phyloP scores from a whole-genome alignment of 2,113 vertebrate species.

The Myotis lucifugus region DNA sequence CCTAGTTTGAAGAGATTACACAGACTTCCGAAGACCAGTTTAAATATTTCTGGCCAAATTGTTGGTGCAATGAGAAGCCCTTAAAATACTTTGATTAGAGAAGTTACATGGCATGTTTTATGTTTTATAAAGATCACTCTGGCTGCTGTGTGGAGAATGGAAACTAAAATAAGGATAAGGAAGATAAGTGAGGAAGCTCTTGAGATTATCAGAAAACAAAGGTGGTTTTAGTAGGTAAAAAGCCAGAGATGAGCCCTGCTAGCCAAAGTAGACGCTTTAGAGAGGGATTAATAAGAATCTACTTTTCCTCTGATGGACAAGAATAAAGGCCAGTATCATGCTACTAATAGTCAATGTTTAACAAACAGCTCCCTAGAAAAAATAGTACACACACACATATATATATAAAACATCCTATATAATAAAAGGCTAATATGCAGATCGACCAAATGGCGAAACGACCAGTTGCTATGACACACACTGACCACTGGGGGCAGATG shows the following conservation, averaged over 20 bases:
- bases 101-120: neutral
- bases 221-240: neutral
- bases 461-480: no score
- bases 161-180: neutral
- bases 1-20: neutral
- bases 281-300: neutral
- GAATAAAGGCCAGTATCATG: neutral
- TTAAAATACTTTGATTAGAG: neutral
- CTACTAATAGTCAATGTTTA: neutral
- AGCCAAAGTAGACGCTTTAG: neutral
- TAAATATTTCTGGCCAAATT: neutral
- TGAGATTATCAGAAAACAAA: neutral
- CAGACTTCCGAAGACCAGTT: neutral
- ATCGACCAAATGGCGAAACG: rapidly evolving
- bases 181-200: neutral
- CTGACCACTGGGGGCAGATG: no score
- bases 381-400: neutral
- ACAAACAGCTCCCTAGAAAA: neutral
- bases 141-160: neutral
- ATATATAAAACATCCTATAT: neutral
- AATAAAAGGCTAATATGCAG: no score
- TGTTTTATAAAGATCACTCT: neutral
- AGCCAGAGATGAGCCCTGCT: neutral
- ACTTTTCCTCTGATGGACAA: neutral
- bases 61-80: neutral